A percentile compares a stretch with the other conserved stretches of the same genome.
Conservation (phyloP, 37 sponge, comb jelly and placozoan genomes). For the Trichoplax adhaerens region DNA sequence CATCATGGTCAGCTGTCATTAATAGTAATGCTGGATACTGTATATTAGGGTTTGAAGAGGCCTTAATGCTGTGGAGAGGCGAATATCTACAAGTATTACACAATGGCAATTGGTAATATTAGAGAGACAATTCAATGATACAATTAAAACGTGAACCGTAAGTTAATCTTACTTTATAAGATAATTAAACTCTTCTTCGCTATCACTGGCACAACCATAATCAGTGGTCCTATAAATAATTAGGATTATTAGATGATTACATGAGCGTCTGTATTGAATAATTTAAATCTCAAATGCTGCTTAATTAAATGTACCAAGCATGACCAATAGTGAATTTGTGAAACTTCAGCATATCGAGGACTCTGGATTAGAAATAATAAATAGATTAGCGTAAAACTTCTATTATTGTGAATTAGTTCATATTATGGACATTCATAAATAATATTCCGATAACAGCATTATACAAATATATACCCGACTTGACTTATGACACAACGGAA, state of each 20-base stretch:
- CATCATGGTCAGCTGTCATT: constrained; percentile 93
- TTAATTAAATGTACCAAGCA: constrained; percentile 46
- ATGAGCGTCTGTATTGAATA: too few species aligned
- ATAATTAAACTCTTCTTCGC: constrained; percentile 53
- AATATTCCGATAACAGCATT: background rate
- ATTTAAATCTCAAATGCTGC: too few species aligned
- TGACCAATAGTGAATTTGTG: constrained; percentile 98
- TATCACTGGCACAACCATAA: constrained; percentile 68
- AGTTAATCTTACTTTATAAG: constrained; percentile 29
- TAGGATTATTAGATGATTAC: background rate
- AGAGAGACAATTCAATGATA: constrained; percentile 1
- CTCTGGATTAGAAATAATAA: constrained; percentile 21
- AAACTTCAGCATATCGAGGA: constrained; percentile 83
- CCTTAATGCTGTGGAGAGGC: constrained; percentile 73
- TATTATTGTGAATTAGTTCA: too few species aligned
- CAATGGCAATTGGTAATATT: background rate
- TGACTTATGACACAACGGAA: constrained; percentile 79
- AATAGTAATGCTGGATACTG: constrained; percentile 78
- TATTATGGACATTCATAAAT: too few species aligned
- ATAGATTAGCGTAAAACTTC: too few species aligned
- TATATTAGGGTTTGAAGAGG: constrained; percentile 2
- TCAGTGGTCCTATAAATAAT: constrained; percentile 57
- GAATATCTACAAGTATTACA: constrained; percentile 34
- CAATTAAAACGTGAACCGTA: background rate
- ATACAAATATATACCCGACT: constrained; percentile 54